phyloP scores from a whole-genome alignment of 2,113 vertebrate genomes.

The Onychorhynchus coronatus region DNA sequence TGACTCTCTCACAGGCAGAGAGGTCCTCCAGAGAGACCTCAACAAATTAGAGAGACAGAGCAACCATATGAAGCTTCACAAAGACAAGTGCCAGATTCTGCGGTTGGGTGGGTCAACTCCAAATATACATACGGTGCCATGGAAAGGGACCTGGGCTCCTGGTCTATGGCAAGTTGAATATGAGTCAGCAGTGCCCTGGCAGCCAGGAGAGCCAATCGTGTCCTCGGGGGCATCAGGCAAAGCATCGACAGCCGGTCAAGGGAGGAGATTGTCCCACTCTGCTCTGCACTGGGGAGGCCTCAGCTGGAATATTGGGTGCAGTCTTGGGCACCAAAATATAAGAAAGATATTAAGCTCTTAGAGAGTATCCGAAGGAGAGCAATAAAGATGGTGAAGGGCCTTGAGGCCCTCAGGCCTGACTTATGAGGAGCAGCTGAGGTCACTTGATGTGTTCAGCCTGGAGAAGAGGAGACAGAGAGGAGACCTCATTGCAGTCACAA shows the following conservation, averaged over 20 bases:
- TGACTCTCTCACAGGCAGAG: not conserved
- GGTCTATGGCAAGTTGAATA: fast-evolving
- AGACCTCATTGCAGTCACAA: too few species aligned
- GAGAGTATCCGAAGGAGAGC: not conserved
- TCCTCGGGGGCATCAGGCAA: too few species aligned
- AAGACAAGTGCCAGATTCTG: fast-evolving
- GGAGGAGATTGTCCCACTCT: too few species aligned
- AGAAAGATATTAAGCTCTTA: not conserved
- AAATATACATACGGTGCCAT: fast-evolving
- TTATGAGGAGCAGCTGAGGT: fast-evolving
- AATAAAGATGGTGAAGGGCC: not conserved
- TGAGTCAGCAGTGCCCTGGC: not conserved
- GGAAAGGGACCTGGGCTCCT: not conserved
- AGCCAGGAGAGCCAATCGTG: not conserved
- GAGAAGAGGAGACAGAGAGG: not conserved
- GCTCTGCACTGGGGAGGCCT: too few species aligned
- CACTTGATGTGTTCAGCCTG: not conserved
- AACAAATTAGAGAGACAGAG: too few species aligned
- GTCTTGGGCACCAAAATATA: fast-evolving
- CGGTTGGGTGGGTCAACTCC: not conserved
- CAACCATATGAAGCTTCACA: not conserved
- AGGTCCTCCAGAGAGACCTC: not conserved
- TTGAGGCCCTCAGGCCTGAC: too few species aligned
- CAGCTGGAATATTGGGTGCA: too few species aligned
- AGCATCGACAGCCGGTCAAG: too few species aligned